Base-by-base conservation (phyloP, 1,140 invertebrate species). In the Brachionus plicatilis region DNA sequence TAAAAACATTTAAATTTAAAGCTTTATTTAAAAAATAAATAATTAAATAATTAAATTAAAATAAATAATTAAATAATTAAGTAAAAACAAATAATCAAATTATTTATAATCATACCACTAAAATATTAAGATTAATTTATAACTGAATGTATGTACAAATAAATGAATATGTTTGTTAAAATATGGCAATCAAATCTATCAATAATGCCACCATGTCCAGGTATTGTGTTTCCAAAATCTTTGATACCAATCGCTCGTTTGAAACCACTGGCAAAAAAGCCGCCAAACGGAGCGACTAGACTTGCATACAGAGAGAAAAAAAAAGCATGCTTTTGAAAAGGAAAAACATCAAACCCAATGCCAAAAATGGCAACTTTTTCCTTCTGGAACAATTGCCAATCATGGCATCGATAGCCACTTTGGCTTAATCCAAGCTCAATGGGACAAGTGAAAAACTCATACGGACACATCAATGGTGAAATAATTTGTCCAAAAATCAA, bases 101-200 rank as follows among this genome's bases (percentile, higher is more conserved):
- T 45, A 27, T 37, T 84, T 27, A 11, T 84, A n/a, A 14, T 7
- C 1, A 11, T 29, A n/a, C 7, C 27, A 56, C 33, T 24, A 3
- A 70, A 45, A 11, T 27, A 12, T 20, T 43, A 20, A 27, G 17
- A 9, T 50, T 24, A 50, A 3, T 41, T 14, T 27, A 66, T 20
- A 75, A 84, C 29, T 75, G 83, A 96, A 53, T 94, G 94, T 88
- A 98, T 96, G 90, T 98, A 99, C 12, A 98, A 96, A 91, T 99
- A 96, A 14, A 99, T 95, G 91, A 99, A 99, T 72, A 95, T 96
- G 56, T 96, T 96, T 96, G 99, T 99, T 47, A 99, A 91, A 90
- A 96, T 95, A 90, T 99, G 97, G 91, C 97, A 99, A 90, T 99
- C 97, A 91, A 99, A 99, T 86, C 97, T 92, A 91, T 99, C 97